Base-by-base conservation (phyloP, 2,888 invertebrate species). In the Plemyria rubiginata region DNA sequence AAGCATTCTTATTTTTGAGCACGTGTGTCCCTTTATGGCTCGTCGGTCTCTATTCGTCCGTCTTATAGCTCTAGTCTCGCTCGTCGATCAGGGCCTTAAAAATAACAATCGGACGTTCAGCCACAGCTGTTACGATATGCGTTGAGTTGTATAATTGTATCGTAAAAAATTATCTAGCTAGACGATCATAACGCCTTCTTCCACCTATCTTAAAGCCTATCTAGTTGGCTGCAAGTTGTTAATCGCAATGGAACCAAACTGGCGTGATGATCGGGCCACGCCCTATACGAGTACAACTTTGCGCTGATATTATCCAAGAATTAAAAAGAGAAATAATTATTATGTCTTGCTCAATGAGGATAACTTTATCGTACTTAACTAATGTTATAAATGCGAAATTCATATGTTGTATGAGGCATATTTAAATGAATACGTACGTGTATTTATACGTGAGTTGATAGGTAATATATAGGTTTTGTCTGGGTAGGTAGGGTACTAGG, bases 261-360 rank as follows among this genome's bases (percentile, higher is more conserved):
- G 56, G 58, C 62, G 59, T 66, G 59, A 48, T 62, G 53, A 53
- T 50, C 13, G 36, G 7, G 50, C 62, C 65, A 62, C 65, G 62
- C 65, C 65, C 32, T 59, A 60, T 41, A 50, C 62, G 9, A 62
- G 65, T 66, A 16, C 40, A 48, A 60, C 48, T 56, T 54, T 52
- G 55, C 51, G 41, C 51, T 45, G 51, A 55, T 65, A 54, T 22
- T 12, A 54, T 54, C 58, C 38, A 46, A 61, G 45, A 32, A 51
- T 51, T 46, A 55, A 59, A 48, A 55, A 32, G 41, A 43, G 6
- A 41, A 49, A 43, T 52, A 36, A 54, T 54, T 36, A 41, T 41
- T 3, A 49, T 29, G n/a, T 55, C 48, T 48, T 55, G 55, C 49
- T 55, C 58, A 51, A 45, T 58, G n/a, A 29, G 32, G 29, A 49